Percentiles rank a stretch among this genome's conserved stretches.
Evolutionary conservation across 2,113 vertebrate genomes (phyloP).

Genomic region (Ceyx margarethae): DNA sequence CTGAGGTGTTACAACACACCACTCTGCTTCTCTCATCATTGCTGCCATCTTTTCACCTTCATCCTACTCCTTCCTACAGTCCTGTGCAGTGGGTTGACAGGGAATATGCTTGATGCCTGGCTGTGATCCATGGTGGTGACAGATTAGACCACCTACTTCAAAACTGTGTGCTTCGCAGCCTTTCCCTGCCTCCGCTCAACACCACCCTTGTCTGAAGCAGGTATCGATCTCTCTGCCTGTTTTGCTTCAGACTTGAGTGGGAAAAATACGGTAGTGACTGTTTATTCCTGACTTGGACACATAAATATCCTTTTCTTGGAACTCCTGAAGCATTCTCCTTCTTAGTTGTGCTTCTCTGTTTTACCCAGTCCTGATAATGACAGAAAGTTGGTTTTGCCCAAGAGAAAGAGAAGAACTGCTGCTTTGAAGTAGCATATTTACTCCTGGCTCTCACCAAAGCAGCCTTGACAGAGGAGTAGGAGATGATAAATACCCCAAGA

Average conservation of each 20-base stretch:
- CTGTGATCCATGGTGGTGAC: background rate
- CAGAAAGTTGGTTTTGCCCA: background rate
- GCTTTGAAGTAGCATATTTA: background rate
- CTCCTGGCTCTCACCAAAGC: background rate
- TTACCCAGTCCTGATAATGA: background rate
- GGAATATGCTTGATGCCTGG: constrained; percentile 8
- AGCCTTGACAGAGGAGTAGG: background rate
- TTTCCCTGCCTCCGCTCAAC: background rate
- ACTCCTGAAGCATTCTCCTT: background rate
- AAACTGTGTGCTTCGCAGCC: background rate
- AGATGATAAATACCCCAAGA: background rate
- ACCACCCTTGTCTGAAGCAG: background rate
- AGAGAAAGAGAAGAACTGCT: background rate
- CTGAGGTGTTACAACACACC: background rate
- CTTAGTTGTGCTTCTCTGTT: background rate
- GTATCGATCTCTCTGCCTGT: background rate
- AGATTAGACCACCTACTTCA: constrained; percentile 14
- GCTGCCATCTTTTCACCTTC: background rate
- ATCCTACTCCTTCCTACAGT: background rate
- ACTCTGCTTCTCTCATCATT: background rate
- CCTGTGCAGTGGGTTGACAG: background rate
- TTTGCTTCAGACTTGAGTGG: background rate
- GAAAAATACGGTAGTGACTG: background rate
- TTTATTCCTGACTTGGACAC: background rate
- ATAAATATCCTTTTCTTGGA: background rate